Evolutionary conservation across 2,888 invertebrate genomes (phyloP), one percentile per base, ranked within the genome.

Genomic region (Sarcophaga subvicina): DNA sequence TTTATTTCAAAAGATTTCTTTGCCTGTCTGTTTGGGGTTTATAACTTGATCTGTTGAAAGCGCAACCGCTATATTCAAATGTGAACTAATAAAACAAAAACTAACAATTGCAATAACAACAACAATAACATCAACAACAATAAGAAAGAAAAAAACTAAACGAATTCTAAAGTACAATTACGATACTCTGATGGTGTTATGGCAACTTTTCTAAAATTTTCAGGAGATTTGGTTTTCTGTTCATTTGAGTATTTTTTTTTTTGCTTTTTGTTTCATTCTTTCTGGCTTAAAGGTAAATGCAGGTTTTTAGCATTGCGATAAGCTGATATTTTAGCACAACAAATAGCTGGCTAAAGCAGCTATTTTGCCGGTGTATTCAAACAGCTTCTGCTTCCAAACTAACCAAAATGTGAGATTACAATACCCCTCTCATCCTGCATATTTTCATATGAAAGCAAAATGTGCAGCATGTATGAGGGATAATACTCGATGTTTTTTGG

Each of bases 271-370:
- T 45, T 17, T 37, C 22, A 70, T 47, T 82, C 64, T 83, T 82
- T 88, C 76, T 81, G 67, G 88, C 89, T 88, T 69, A 66, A 67
- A 88, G 89, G 79, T 85, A 86, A 83, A 82, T 88, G 88, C 86
- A 63, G 87, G 80, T 81, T 88, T 83, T 88, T 88, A 88, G 88
- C 88, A 88, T 37, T 89, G 89, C 88, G 88, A 88, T 89, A 89
- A 89, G 88, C 89, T 86, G 88, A 88, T 88, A 88, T 88, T 89
- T 89, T 88, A 88, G 89, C 84, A 79, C 80, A 85, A 75, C 84
- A 86, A 88, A 88, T 85, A 85, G 83, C 79, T 83, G 75, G 78
- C 84, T 80, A 75, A 81, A 69, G 83, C 72, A 78, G 77, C 80
- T 80, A 80, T 69, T 83, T 80, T 83, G 85, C 37, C 72, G 76